Base-by-base conservation (phyloP, 2,113 vertebrate genomes). In the Aptenodytes forsteri region DNA sequence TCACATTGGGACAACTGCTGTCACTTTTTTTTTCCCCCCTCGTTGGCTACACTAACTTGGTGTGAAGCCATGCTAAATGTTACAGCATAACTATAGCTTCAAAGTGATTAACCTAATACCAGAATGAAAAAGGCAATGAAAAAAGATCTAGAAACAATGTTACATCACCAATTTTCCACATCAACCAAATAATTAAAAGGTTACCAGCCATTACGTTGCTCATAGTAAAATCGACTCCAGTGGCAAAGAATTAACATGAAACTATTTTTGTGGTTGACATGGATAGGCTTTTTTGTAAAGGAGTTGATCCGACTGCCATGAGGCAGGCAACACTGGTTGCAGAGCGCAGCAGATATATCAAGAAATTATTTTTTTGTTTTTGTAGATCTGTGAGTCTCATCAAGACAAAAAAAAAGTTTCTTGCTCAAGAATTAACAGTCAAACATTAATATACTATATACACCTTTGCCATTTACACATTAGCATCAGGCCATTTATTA, bases 1-100 rank as follows among this genome's bases (percentile, higher is more conserved):
- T 98, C 98, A 98, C 98, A 98, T 95, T 97, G 96, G 98, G 99
- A 98, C 98, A 99, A 98, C 98, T 98, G 98, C 96, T 97, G 98
- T 98, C 98, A 90, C 97, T 95, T 96, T 96, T 97, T 97, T 97
- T 98, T 97, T 97, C 96, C 97, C 69, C 97, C 96, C 96, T 97
- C 98, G 97, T 92, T 98, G 99, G 99, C 99, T 99, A 99, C 99
- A 99, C 99, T 99, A 99, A 98, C 98, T 98, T 98, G 98, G 98
- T 99, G 99, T 99, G 99, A 99, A 99, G 99, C 99, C 99, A 99
- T 99, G 99, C 99, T 99, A 99, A 99, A 99, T 99, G 99, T 99
- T 99, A 99, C 99, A 99, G 99, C 99, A 98, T 99, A 99, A 99
- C 99, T 99, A 99, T 98, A 99, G 99, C 98, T 99, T 99, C 98